Conservation (phyloP, 2,113 vertebrate genomes). For the Eudyptes chrysolophus region DNA sequence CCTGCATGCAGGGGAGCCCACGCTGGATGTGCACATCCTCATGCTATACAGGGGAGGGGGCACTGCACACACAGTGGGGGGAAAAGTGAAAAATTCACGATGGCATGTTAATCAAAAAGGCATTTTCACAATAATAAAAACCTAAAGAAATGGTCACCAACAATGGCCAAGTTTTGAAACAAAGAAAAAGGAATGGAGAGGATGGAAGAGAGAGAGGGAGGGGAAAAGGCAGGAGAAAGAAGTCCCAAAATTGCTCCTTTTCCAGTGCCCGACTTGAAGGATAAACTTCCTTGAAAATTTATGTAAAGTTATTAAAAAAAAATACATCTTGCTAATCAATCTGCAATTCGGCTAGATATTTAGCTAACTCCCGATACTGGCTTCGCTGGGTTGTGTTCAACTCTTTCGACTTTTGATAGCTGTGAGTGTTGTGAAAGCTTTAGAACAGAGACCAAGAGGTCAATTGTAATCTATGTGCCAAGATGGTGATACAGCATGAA, state of each 20-base stretch:
- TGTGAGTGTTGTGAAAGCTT: neutral
- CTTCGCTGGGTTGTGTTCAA: neutral
- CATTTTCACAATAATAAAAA: neutral
- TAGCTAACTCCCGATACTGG: accelerated
- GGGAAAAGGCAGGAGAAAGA: neutral
- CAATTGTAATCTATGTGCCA: neutral
- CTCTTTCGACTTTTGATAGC: neutral
- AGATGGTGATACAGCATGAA: neutral
- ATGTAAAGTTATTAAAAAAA: neutral
- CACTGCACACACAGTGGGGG: accelerated
- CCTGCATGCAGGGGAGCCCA: accelerated
- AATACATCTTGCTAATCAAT: neutral
- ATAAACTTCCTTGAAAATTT: neutral
- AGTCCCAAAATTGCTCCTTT: neutral
- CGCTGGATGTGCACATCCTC: accelerated
- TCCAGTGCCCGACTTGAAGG: neutral
- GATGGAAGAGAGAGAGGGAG: neutral
- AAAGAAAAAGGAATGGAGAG: neutral
- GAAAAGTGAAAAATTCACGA: accelerated
- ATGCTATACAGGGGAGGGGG: accelerated
- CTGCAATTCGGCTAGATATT: neutral
- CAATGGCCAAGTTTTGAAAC: neutral
- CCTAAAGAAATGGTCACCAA: neutral
- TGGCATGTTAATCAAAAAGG: neutral
- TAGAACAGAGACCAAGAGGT: neutral